These are phyloP conservation scores for Saccostrea cuccullata DNA, from an alignment of 1,140 invertebrate genomes.

Conservation along the genomic window DNA sequence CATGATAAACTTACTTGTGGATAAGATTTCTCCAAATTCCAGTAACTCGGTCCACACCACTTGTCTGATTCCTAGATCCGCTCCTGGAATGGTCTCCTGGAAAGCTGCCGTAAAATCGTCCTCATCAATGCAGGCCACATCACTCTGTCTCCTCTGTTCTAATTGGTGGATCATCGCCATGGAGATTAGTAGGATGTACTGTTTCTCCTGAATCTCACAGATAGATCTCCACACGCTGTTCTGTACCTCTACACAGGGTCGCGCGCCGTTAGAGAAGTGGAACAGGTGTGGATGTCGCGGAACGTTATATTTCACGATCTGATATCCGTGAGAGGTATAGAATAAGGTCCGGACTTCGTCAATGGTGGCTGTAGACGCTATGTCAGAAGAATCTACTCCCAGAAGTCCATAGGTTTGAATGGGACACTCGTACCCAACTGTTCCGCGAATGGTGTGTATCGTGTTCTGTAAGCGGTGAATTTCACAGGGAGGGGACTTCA, in stretches of 20 bases:
- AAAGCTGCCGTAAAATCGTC: conserved; percentile 50
- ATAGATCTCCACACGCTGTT: conserved; percentile 52
- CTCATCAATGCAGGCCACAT: conserved; percentile 44
- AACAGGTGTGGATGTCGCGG: conserved; percentile 51
- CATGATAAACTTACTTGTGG: conserved; percentile 47
- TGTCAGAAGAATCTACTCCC: conserved; percentile 44
- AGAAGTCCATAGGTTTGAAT: conserved; percentile 53
- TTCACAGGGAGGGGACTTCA: conserved; percentile 48
- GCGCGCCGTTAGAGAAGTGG: conserved; percentile 13
- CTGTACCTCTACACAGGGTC: conserved; percentile 16
- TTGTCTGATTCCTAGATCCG: conserved; percentile 47
- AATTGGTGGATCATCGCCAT: conserved; percentile 53
- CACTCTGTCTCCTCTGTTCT: conserved; percentile 33
- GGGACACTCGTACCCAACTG: conserved; percentile 51
- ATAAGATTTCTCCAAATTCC: conserved; percentile 58
- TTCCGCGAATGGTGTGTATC: conserved; percentile 54
- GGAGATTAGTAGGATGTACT: conserved; percentile 43
- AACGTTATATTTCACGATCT: conserved; percentile 57
- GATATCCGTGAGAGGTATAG: conserved; percentile 52
- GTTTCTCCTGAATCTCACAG: conserved; percentile 52
- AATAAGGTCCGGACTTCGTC: conserved; percentile 56
- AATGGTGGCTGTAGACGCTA: conserved; percentile 24
- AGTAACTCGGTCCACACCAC: conserved; percentile 50
- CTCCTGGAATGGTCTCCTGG: conserved; percentile 44
- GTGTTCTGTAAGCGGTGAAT: conserved; percentile 51